Conservation (phyloP, 2,113 vertebrate species). For the Oryzias woworae region DNA sequence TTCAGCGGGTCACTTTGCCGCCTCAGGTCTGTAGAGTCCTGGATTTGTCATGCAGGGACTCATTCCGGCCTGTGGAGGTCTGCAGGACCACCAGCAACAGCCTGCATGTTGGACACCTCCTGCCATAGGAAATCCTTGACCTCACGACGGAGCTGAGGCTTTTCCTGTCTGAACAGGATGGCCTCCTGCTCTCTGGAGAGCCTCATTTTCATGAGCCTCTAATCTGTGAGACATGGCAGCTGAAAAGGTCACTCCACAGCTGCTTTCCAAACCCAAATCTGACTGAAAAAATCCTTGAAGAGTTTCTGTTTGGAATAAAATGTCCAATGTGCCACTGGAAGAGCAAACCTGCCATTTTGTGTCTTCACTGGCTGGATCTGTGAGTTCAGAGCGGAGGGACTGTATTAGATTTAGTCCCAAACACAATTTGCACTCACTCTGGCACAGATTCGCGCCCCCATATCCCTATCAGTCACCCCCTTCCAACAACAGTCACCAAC, state of each 20-base stretch:
- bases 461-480: conserved; percentile 40
- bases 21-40: conserved; percentile 18
- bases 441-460: conserved; percentile 32
- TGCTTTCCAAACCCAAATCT: too few species aligned
- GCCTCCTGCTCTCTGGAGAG: neutral
- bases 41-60: conserved; percentile 55
- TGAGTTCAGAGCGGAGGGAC: conserved; percentile 6
- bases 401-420: conserved; percentile 47
- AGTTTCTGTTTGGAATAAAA: too few species aligned
- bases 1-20: conserved; percentile 3
- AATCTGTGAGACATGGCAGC: too few species aligned
- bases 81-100: conserved; percentile 25
- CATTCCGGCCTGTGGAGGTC: conserved; percentile 38
- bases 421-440: conserved; percentile 51
- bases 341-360: conserved; percentile 59
- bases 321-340: conserved; percentile 4
- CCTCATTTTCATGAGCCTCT: neutral
- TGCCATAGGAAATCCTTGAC: conserved; percentile 11
- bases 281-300: too few species aligned
- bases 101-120: conserved; percentile 4
- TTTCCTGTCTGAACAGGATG: conserved; percentile 22
- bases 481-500: conserved; percentile 14
- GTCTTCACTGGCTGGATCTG: conserved; percentile 27
- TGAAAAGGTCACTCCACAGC: too few species aligned
- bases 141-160: neutral